Conservation (phyloP, 2,888 invertebrate genomes). For the Drosophila fulvimacula region DNA sequence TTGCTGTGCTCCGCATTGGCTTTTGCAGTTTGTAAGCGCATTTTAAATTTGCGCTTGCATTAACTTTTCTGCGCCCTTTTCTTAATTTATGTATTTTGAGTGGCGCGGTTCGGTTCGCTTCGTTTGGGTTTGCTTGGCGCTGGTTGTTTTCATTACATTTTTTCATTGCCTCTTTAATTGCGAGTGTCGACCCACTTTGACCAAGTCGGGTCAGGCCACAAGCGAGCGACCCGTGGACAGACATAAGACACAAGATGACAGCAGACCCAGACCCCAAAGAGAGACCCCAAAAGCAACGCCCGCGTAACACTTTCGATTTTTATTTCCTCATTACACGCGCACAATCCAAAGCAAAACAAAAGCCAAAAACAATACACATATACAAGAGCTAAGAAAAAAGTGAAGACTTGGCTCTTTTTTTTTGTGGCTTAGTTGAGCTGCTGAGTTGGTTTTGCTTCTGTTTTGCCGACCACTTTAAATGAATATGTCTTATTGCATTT, state of each 20-base stretch:
- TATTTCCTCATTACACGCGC: conserved; percentile 66
- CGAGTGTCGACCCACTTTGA: conserved; percentile 63
- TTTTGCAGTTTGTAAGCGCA: conserved; percentile 45
- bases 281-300: conserved; percentile 53
- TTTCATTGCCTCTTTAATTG: conserved; percentile 67
- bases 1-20: conserved; percentile 29
- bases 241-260: background rate
- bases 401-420: conserved; percentile 45
- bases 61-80: conserved; percentile 61
- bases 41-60: conserved; percentile 61
- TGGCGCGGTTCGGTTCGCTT: conserved; percentile 21
- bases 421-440: conserved; percentile 17
- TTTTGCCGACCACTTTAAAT: conserved; percentile 27
- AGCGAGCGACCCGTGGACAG: conserved; percentile 15
- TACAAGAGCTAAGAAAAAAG: conserved; percentile 26
- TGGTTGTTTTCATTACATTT: conserved; percentile 46
- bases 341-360: conserved; percentile 38
- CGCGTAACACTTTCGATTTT: conserved; percentile 76
- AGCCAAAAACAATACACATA: conserved; percentile 10
- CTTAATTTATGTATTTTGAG: conserved; percentile 58
- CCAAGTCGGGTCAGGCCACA: conserved; percentile 48
- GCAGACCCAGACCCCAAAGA: conserved; percentile 35
- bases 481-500: conserved; percentile 35
- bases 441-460: conserved; percentile 21
- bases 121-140: conserved; percentile 9